Percentiles rank a stretch among this genome's conserved stretches.
Conservation (phyloP, 1,140 invertebrate genomes). For the Neoseiulus cucumeris region DNA sequence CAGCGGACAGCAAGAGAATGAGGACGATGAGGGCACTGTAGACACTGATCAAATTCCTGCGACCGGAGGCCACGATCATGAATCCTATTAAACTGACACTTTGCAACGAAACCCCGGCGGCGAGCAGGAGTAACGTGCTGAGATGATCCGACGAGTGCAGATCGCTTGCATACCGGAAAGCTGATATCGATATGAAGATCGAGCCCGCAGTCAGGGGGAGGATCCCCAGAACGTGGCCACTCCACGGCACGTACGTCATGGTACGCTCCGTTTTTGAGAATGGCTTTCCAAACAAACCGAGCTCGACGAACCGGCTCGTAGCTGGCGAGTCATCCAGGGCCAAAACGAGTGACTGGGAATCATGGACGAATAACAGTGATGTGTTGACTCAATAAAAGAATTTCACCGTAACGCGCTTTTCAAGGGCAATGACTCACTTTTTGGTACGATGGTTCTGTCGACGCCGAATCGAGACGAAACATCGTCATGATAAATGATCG, state of each 20-base stretch:
- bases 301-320: too few species aligned
- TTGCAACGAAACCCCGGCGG: background rate
- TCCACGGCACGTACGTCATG: background rate
- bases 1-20: background rate
- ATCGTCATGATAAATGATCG: too few species aligned
- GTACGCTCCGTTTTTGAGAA: too few species aligned
- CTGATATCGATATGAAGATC: background rate
- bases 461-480: too few species aligned
- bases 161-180: background rate
- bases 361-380: too few species aligned
- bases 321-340: too few species aligned
- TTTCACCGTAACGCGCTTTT: too few species aligned
- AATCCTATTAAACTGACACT: background rate
- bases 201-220: background rate
- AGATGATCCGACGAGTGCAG: background rate
- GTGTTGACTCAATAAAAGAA: too few species aligned
- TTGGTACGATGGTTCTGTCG: too few species aligned
- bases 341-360: too few species aligned
- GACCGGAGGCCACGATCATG: background rate
- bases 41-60: background rate
- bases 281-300: too few species aligned
- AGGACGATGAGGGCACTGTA: background rate
- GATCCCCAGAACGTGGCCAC: background rate
- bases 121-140: background rate
- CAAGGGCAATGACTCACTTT: too few species aligned